Conservation (phyloP, 2,888 invertebrate genomes). For the Darwinula stevensoni region DNA sequence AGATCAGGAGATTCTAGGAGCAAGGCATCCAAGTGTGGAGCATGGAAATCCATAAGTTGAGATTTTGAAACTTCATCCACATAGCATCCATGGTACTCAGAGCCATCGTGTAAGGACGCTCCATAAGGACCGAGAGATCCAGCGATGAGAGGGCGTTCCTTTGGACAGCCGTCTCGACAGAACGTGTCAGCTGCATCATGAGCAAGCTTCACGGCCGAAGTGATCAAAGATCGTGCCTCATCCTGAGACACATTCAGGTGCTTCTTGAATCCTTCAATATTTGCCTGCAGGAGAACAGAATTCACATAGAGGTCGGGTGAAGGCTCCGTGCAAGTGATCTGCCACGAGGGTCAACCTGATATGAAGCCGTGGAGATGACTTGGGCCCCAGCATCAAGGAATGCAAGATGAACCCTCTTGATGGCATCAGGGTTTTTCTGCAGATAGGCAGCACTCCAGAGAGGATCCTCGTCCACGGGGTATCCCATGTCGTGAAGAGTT, state of each 20-base stretch:
- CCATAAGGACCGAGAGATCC: conserved; percentile 83
- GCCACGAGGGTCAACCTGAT: no score
- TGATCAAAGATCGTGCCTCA: conserved; percentile 37
- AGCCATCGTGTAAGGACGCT: conserved; percentile 60
- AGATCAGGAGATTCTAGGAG: no score
- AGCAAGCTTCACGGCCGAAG: conserved; percentile 38
- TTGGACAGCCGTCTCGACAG: no score
- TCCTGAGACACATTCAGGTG: conserved; percentile 34
- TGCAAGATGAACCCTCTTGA: conserved; percentile 47
- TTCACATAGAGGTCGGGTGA: no score
- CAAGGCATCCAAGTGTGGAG: no score
- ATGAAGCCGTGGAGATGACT: conserved; percentile 58
- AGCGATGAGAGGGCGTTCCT: conserved; percentile 39
- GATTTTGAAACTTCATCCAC: conserved; percentile 13
- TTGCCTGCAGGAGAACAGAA: no score
- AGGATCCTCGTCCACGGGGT: conserved; percentile 42
- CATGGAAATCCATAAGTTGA: no score
- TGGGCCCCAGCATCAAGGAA: conserved; percentile 51
- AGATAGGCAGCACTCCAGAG: conserved; percentile 64
- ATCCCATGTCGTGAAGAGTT: conserved; percentile 6
- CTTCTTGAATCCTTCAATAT: conserved; percentile 40
- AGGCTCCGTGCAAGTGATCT: no score
- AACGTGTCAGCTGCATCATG: conserved; percentile 32
- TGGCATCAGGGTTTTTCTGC: conserved; percentile 41
- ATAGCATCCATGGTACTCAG: conserved; percentile 60